Conservation (phyloP, 2,113 vertebrate species). For the Cochlearius cochlearius region DNA sequence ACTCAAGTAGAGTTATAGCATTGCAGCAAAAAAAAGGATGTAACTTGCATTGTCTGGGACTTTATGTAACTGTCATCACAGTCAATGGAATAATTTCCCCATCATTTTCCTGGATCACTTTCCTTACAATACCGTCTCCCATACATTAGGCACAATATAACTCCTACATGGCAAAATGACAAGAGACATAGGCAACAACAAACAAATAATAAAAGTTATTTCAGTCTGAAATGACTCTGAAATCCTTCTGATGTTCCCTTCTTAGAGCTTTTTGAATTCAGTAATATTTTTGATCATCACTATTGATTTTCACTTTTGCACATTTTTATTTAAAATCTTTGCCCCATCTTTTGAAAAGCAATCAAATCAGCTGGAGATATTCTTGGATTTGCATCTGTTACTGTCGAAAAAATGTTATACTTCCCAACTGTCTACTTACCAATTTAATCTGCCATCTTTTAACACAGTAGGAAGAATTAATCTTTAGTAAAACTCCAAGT, state of each 20-base stretch:
- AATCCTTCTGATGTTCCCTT: neutral
- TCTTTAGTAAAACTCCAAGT: neutral
- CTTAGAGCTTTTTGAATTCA: neutral
- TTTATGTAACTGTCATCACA: neutral
- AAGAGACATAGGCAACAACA: neutral
- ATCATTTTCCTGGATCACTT: neutral
- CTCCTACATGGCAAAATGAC: neutral
- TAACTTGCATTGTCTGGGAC: neutral
- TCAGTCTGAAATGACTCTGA: neutral
- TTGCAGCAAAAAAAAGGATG: neutral
- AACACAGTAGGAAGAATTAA: constrained; percentile 3
- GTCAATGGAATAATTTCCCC: neutral
- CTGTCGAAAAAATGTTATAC: constrained; percentile 36
- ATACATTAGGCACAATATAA: neutral
- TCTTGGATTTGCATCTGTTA: constrained; percentile 39
- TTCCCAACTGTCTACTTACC: constrained; percentile 29
- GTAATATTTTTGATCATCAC: neutral
- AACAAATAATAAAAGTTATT: neutral
- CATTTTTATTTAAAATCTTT: constrained; percentile 41
- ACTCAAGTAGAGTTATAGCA: neutral
- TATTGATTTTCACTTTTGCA: constrained; percentile 8
- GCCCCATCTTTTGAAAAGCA: neutral
- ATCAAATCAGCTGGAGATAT: constrained; percentile 42
- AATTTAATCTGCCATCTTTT: constrained; percentile 44
- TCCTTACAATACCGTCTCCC: neutral